phyloP scores from a whole-genome alignment of 2,888 invertebrate genomes.

The Caenorhabditis sp. region DNA sequence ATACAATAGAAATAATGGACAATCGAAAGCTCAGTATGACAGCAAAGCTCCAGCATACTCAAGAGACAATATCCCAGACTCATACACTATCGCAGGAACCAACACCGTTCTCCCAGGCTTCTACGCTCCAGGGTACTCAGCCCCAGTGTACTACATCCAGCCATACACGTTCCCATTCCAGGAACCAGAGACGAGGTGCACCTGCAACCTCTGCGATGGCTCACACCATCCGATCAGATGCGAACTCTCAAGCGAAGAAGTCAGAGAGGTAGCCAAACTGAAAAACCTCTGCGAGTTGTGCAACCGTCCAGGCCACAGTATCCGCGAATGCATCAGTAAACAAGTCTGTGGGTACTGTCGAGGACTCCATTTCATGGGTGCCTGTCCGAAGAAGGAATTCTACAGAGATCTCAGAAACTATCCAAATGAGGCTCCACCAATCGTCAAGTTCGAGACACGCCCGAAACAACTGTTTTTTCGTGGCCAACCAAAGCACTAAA shows the following conservation, averaged over 20 bases:
- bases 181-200: neutral
- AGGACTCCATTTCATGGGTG: neutral
- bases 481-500: neutral
- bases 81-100: neutral
- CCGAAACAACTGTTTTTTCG: neutral
- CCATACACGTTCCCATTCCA: constrained; percentile 1
- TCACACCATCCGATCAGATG: neutral
- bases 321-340: neutral
- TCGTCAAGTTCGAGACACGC: neutral
- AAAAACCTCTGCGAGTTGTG: neutral
- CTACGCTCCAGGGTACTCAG: neutral
- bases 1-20: too few species aligned
- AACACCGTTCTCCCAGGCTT: neutral
- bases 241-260: neutral
- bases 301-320: neutral
- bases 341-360: neutral
- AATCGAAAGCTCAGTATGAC: too few species aligned
- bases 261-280: neutral
- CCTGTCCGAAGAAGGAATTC: too few species aligned
- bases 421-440: neutral
- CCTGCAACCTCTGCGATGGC: neutral
- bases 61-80: neutral
- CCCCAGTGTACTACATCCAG: neutral
- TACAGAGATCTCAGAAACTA: neutral
- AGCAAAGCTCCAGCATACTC: too few species aligned